phyloP scores from a whole-genome alignment of 2,888 invertebrate genomes.

The Catocala fraxini region DNA sequence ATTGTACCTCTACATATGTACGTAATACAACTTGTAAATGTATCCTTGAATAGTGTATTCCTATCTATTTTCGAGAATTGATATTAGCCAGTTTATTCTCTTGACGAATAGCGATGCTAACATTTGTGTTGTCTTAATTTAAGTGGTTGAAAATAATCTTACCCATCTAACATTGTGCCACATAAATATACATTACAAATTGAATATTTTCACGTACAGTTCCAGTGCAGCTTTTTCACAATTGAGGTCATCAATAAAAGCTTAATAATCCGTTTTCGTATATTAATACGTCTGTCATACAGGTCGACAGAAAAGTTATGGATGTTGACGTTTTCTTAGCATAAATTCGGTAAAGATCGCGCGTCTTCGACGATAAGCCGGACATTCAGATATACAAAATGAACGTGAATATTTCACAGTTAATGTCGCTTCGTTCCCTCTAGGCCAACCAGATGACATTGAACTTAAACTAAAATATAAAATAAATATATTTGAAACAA shows the following conservation, averaged over 20 bases:
- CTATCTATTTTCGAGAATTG: no score
- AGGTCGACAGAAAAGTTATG: conserved; percentile 36
- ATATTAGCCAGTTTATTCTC: no score
- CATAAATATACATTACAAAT: not conserved
- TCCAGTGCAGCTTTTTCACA: conserved; percentile 34
- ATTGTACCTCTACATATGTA: no score
- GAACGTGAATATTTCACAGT: conserved; percentile 44
- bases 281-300: conserved; percentile 36
- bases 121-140: no score
- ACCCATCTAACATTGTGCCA: no score
- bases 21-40: no score
- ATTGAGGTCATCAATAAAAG: conserved; percentile 22
- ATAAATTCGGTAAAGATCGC: conserved; percentile 24
- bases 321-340: conserved; percentile 44
- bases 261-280: conserved; percentile 18
- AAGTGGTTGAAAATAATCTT: no score
- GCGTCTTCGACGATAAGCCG: conserved; percentile 25
- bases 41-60: no score
- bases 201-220: not conserved
- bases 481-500: conserved; percentile 46
- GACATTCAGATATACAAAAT: conserved; percentile 42
- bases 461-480: conserved; percentile 73
- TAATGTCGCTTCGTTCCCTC: conserved; percentile 59
- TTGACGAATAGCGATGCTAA: no score
- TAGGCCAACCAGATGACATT: conserved; percentile 68